Percentiles rank a stretch among this genome's conserved stretches.
These are phyloP conservation scores for Diadromus collaris DNA, from an alignment of 2,888 invertebrate genomes.

Conservation along the genomic window DNA sequence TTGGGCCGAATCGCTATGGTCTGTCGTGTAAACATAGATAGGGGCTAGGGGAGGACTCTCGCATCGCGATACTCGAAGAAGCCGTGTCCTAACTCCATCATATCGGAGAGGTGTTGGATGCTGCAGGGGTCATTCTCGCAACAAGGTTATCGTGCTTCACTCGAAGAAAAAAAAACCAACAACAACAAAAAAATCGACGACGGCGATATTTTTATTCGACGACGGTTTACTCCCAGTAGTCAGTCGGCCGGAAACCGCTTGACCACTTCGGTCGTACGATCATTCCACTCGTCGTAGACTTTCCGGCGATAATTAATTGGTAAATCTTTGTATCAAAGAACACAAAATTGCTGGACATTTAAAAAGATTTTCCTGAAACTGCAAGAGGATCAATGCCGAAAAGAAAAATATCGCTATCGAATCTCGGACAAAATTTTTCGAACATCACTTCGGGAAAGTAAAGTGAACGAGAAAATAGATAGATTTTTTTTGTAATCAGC, in stretches of 20 bases:
- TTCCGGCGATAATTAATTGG: background rate
- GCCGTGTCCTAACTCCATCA: constrained; percentile 61
- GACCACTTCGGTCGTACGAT: constrained; percentile 55
- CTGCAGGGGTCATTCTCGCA: constrained; percentile 71
- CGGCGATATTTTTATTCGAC: constrained; percentile 73
- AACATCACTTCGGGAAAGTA: background rate
- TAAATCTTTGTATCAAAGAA: background rate
- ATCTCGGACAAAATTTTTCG: background rate
- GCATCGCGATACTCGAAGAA: constrained; percentile 34
- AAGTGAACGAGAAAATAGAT: background rate
- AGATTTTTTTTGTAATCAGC: background rate
- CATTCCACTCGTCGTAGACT: background rate
- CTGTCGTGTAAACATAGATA: constrained; percentile 51
- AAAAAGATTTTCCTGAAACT: background rate
- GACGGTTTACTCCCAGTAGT: constrained; percentile 64
- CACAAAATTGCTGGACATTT: background rate
- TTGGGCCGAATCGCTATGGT: constrained; percentile 45
- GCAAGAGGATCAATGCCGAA: background rate
- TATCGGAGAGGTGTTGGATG: constrained; percentile 71
- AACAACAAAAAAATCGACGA: constrained; percentile 50
- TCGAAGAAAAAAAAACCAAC: constrained; percentile 45
- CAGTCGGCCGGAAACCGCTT: constrained; percentile 71
- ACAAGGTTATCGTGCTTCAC: constrained; percentile 73
- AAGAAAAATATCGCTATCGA: background rate
- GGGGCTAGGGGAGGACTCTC: constrained; percentile 11